Evolutionary conservation across 2,113 vertebrate species (phyloP).

Genomic region (Leiothrix lutea): DNA sequence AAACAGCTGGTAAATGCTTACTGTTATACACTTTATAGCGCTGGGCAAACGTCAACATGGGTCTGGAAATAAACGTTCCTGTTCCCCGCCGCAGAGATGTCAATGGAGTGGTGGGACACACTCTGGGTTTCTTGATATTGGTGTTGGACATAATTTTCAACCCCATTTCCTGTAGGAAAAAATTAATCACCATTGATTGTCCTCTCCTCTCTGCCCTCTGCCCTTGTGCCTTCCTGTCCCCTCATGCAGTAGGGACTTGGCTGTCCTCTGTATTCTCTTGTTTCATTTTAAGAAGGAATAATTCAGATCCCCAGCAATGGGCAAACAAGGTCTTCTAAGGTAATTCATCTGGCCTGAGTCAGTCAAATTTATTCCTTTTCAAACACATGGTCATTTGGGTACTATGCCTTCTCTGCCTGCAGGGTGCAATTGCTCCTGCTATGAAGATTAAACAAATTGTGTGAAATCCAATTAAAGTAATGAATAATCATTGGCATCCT

Average conservation of each 20-base stretch:
- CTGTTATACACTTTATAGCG: background rate
- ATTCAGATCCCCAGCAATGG: background rate
- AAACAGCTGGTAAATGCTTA: background rate
- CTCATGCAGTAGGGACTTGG: background rate
- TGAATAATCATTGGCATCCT: background rate
- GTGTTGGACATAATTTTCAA: slow-evolving; percentile 68
- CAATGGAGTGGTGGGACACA: background rate
- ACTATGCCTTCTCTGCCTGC: background rate
- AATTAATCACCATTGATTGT: background rate
- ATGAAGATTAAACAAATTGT: background rate
- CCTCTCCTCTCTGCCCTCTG: background rate
- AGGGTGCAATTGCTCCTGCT: background rate
- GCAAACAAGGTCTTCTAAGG: background rate
- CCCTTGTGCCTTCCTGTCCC: background rate
- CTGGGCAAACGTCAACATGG: background rate
- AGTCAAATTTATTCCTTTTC: background rate
- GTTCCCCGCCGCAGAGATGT: background rate
- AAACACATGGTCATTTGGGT: background rate
- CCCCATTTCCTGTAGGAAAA: slow-evolving; percentile 46
- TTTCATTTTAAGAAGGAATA: background rate
- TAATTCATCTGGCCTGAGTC: background rate
- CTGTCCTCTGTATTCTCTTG: background rate
- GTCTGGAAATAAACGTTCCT: background rate
- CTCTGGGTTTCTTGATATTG: slow-evolving; percentile 58
- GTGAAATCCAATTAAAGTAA: background rate